phyloP scores from a whole-genome alignment of 1,140 invertebrate species.

The Lordiphosa stackelbergi region DNA sequence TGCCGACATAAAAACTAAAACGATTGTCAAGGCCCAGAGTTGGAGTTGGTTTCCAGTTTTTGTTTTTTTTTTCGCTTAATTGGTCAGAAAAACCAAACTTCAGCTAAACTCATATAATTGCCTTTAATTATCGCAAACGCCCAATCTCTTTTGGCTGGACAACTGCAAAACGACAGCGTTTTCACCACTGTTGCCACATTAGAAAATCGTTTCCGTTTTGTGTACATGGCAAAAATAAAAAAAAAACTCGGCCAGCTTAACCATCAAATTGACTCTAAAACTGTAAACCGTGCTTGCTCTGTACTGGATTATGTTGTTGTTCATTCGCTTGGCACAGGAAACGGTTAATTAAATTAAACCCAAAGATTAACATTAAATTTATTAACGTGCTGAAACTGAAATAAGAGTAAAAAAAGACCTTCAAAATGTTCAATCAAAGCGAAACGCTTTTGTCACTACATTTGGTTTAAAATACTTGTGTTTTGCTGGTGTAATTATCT shows the following conservation, averaged over 20 bases:
- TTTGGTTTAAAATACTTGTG: conserved; percentile 6
- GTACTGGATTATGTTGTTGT: conserved; percentile 2
- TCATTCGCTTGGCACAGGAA: conserved; percentile 45
- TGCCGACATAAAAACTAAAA: conserved; percentile 18
- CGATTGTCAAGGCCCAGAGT: conserved; percentile 36
- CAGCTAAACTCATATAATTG: conserved; percentile 67
- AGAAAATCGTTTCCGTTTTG: conserved; percentile 71
- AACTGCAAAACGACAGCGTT: conserved; percentile 37
- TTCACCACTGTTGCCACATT: conserved; percentile 45
- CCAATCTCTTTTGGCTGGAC: conserved; percentile 53
- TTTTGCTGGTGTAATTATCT: conserved; percentile 34
- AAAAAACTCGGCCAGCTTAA: background rate
- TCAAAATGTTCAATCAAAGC: conserved; percentile 40
- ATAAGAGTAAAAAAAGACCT: conserved; percentile 21
- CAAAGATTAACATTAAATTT: conserved; percentile 54
- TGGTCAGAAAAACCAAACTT: conserved; percentile 45
- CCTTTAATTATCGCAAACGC: conserved; percentile 72
- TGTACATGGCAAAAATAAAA: conserved; percentile 6
- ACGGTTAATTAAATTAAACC: conserved; percentile 69
- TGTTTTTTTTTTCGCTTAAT: conserved; percentile 41
- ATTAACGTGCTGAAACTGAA: conserved; percentile 11
- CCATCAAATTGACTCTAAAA: conserved; percentile 22
- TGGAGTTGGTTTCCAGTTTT: conserved; percentile 47
- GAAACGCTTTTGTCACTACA: conserved; percentile 19
- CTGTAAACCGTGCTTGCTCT: conserved; percentile 4